Base-by-base conservation (phyloP, 2,797 vertebrate genomes). In the Pipistrellus pipistrellus region DNA sequence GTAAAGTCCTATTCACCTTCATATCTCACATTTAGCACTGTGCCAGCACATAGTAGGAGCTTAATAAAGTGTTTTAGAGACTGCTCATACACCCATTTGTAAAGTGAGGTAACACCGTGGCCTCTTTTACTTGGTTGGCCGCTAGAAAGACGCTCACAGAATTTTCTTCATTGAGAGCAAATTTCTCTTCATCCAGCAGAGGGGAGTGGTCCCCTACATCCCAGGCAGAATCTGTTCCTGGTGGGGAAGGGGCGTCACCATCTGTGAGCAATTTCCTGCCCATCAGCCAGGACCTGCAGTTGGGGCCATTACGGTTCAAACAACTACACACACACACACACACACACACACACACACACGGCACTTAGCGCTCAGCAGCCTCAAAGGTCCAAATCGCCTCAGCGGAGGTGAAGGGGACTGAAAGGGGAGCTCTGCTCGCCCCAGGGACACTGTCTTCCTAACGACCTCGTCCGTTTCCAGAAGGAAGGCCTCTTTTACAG, bases 131-230 rank as follows among this genome's bases (percentile, higher is more conserved):
- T 30, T 18, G 4, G 25, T 23, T 72, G 92, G n/a, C 81, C 69
- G 35, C 76, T 64, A 84, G 69, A 86, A 84, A 35, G 0, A 27
- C 55, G 77, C 64, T 94, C 87, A 64, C 41, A 83, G 81, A 69
- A 69, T 32, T 75, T 59, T 72, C 91, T 86, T 48, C 17, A 15
- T 1, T 30, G 81, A 62, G 64, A 81, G 53, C 59, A 89, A 71
- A 44, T 27, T 3, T 30, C 1, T 51, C 59, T 91, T 66, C 80
- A 21, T 77, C 75, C 77, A 86, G 64, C 85, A 64, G 88, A 69
- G 51, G 30, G 38, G 23, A 73, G 68, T 35, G 62, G 82, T 32
- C 62, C 53, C 88, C 53, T 27, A 46, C 8, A 20, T 11, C 64
- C 46, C 25, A n/a, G 13, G 30, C 35, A 12, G 83, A 38, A 8